phyloP scores from a whole-genome alignment of 2,113 vertebrate species.

The Coturnix japonica region DNA sequence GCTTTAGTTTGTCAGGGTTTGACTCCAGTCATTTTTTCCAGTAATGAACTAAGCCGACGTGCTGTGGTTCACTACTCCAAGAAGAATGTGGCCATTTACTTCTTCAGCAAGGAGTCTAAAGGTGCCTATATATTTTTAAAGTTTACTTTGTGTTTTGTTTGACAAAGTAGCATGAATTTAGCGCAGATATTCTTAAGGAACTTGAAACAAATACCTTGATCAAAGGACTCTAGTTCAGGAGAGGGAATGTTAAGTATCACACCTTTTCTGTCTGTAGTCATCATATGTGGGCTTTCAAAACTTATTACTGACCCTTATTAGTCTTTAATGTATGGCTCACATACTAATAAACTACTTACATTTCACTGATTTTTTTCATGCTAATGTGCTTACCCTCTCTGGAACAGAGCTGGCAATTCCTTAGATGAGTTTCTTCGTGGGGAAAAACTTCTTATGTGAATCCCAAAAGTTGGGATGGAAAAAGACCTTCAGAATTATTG shows the following conservation, averaged over 20 bases:
- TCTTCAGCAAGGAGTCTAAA: background rate
- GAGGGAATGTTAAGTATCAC: background rate
- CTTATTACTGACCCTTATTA: background rate
- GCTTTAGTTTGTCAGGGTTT: constrained; percentile 46
- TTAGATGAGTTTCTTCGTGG: background rate
- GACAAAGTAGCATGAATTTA: background rate
- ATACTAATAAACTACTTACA: background rate
- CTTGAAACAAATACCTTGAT: background rate
- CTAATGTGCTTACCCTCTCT: background rate
- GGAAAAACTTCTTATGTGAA: background rate
- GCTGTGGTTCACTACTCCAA: background rate
- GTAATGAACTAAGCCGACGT: constrained; percentile 16
- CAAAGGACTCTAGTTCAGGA: background rate
- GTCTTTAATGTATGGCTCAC: background rate
- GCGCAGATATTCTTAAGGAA: background rate
- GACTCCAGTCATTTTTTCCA: constrained; percentile 18
- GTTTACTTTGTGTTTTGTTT: background rate
- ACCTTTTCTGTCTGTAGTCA: background rate
- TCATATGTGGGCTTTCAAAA: background rate
- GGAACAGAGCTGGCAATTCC: background rate
- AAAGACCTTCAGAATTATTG: background rate
- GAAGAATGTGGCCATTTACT: background rate
- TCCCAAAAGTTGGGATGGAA: background rate
- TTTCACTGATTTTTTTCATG: background rate
- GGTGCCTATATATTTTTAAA: background rate